Evolutionary conservation across 1,140 invertebrate genomes (phyloP), one percentile per base, ranked within the genome.

Genomic region (Drosophila arizonae): DNA sequence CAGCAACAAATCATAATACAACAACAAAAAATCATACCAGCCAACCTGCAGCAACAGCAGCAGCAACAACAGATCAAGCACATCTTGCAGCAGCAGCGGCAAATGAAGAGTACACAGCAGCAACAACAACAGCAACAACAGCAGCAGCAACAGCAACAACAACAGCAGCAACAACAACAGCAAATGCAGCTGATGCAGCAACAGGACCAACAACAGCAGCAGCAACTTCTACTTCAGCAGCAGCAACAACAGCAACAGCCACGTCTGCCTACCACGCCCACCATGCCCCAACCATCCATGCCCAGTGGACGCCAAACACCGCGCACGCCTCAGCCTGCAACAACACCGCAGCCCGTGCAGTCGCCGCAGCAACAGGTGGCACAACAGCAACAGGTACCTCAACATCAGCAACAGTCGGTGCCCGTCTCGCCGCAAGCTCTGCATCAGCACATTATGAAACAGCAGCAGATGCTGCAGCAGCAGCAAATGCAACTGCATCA

Each of bases 361-460:
- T 90, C 89, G 0, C 89, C 89, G 3, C 90, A 78, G 24, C 76
- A 84, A 41, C 78, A 76, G 62, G 52, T 71, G 41, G 28, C 71
- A 21, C 73, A 76, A 30, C 69, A 85, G 41, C 77, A 76, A 54
- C 71, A 76, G 73, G 67, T 76, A 9, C 79, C 66, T 10, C 76
- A 79, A n/a, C 81, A 79, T 15, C 87, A 76, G 17, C 76, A 77
- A 13, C 81, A 84, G 50, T 71, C 78, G 0, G 81, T 90, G 15
- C 71, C 85, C 11, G 84, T 90, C 56, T 79, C 90, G 0, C 90
- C 89, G 1, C 90, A 91, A 78, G 84, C 91, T 41, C 52, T 91
- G 54, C 90, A 90, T n/a, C 90, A 91, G 51, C 90, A 90, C 17
- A 64, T 91, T 0, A 58, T 91, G 48, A 64, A 85, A 0, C 87